Evolutionary conservation across 2,888 invertebrate genomes (phyloP).

Genomic region (Leucania comma): DNA sequence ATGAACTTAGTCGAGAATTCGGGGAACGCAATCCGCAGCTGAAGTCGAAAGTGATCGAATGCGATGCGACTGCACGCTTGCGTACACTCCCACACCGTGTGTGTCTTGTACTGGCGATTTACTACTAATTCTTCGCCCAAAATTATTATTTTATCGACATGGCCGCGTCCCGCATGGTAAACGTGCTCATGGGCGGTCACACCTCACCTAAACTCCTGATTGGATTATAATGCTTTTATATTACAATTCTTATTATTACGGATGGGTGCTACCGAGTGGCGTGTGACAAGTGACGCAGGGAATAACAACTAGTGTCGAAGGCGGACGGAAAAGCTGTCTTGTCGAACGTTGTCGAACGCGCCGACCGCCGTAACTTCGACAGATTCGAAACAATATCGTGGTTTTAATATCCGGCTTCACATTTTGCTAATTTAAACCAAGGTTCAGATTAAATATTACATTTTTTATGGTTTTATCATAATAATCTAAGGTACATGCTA

Average conservation of each 20-base stretch:
- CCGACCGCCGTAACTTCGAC: constrained; percentile 42
- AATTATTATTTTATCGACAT: constrained; percentile 86
- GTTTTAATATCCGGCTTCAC: constrained; percentile 61
- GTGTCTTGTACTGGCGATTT: constrained; percentile 75
- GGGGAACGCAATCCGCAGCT: constrained; percentile 61
- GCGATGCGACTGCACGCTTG: constrained; percentile 57
- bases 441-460: neutral
- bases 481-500: too few species aligned
- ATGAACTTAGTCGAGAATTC: constrained; percentile 68
- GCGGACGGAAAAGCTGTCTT: constrained; percentile 71
- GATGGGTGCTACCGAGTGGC: constrained; percentile 84
- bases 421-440: constrained; percentile 46
- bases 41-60: constrained; percentile 69
- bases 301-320: constrained; percentile 83
- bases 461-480: too few species aligned
- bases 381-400: constrained; percentile 55
- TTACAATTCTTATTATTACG: constrained; percentile 89
- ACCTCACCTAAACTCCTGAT: constrained; percentile 85
- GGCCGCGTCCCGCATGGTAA: constrained; percentile 85
- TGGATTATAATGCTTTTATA: constrained; percentile 90
- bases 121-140: constrained; percentile 83
- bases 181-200: constrained; percentile 86
- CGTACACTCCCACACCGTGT: constrained; percentile 70
- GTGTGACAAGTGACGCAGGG: constrained; percentile 83
- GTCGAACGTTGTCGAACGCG: constrained; percentile 57